A percentile compares a stretch with the other conserved stretches of the same genome.
Conservation (phyloP, 2,113 vertebrate species). For the Melanerpes aurifrons region DNA sequence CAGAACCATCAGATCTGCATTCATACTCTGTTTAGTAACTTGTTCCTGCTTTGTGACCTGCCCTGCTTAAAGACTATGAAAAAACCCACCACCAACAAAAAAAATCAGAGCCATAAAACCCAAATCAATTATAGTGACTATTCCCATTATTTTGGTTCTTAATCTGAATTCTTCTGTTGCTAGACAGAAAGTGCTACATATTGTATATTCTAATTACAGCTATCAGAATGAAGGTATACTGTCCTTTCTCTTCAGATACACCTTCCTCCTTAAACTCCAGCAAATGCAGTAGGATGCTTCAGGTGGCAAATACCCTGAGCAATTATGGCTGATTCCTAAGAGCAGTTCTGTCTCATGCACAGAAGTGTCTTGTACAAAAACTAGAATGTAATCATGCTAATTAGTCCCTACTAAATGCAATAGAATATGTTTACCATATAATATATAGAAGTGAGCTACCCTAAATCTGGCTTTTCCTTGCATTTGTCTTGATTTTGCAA, state of each 20-base stretch:
- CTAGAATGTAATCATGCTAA: background rate
- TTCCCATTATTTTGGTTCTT: background rate
- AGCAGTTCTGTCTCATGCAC: background rate
- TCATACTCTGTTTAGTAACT: background rate
- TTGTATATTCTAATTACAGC: background rate
- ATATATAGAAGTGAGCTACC: background rate
- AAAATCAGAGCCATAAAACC: no score
- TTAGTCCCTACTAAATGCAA: background rate
- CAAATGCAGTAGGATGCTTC: background rate
- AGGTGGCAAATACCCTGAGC: background rate
- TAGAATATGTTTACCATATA: background rate
- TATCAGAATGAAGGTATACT: background rate
- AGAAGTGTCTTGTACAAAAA: background rate
- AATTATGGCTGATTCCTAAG: background rate
- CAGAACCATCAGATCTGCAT: accelerated
- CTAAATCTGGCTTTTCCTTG: background rate
- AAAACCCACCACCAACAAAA: background rate
- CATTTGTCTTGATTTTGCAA: constrained; percentile 14
- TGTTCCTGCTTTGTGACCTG: background rate
- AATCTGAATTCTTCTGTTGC: background rate
- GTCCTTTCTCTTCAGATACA: background rate
- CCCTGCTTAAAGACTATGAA: background rate
- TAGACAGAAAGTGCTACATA: background rate
- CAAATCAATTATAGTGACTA: background rate
- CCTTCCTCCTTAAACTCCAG: background rate